Evolutionary conservation across 2,797 vertebrate species (phyloP).

Genomic region (Limosa lapponica): DNA sequence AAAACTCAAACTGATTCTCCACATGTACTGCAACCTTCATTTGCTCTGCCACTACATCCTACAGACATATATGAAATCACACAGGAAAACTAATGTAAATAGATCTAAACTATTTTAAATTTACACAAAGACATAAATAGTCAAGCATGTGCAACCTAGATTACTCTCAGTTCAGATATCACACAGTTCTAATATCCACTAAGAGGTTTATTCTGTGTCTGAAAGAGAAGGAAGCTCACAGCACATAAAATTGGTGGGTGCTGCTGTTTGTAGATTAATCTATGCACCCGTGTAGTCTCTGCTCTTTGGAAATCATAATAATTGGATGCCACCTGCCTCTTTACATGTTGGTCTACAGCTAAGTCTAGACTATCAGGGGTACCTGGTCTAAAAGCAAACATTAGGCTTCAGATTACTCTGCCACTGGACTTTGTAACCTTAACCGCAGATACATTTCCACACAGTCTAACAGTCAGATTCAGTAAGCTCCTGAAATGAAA

Average conservation of each 20-base stretch:
- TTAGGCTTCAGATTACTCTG: not conserved
- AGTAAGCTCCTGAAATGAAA: constrained; percentile 20
- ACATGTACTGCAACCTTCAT: accelerated
- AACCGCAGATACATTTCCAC: not conserved
- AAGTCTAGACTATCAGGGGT: not conserved
- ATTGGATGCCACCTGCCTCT: not conserved
- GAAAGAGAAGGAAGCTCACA: not conserved
- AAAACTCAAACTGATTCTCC: not conserved
- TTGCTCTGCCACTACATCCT: not conserved
- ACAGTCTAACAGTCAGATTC: not conserved
- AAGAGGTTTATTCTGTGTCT: not conserved
- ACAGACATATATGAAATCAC: not conserved
- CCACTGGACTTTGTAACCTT: not conserved
- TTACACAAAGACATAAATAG: not conserved
- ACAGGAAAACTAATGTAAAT: not conserved
- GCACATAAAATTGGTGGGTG: not conserved
- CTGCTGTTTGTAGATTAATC: not conserved
- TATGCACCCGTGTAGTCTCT: not conserved
- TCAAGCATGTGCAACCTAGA: not conserved
- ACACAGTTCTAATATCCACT: not conserved
- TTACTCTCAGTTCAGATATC: not conserved
- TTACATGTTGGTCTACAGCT: not conserved
- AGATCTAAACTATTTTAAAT: not conserved
- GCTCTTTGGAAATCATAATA: not conserved
- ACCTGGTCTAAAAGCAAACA: not conserved